Evolutionary conservation across 2,888 invertebrate species (phyloP).

Genomic region (Drosophila meridionalis): DNA sequence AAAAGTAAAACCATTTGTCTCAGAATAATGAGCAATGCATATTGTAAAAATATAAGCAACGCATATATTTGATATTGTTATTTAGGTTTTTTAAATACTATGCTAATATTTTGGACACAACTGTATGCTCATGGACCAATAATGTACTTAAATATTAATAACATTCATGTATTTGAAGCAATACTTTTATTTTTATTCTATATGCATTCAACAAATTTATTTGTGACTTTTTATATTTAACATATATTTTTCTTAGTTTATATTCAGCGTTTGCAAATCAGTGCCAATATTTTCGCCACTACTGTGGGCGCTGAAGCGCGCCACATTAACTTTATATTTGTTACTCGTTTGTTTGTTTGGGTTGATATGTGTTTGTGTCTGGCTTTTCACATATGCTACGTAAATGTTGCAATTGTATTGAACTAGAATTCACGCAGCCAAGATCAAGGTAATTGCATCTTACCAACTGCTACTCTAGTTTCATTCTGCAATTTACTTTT

Average conservation of each 20-base stretch:
- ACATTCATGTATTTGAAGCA: not conserved
- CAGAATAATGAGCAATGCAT: not conserved
- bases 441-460: constrained; percentile 70
- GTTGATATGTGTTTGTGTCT: constrained; percentile 15
- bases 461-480: constrained; percentile 51
- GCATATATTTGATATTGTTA: not conserved
- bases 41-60: not conserved
- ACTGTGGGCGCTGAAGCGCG: constrained; percentile 23
- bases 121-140: not conserved
- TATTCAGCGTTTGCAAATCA: not conserved
- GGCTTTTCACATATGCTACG: constrained; percentile 8
- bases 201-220: too few relatives aligned
- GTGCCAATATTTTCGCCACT: not conserved
- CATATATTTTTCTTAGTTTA: too few relatives aligned
- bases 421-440: constrained; percentile 67
- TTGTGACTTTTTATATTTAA: not conserved
- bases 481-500: constrained; percentile 62
- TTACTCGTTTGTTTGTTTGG: constrained; percentile 37
- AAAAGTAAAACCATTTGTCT: not conserved
- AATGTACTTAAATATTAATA: not conserved
- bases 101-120: not conserved
- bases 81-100: not conserved
- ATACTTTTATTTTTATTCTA: too few relatives aligned
- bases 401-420: constrained; percentile 44
- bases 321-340: constrained; percentile 31